Percentiles rank a stretch among this genome's conserved stretches.
Evolutionary conservation across 2,797 vertebrate species (phyloP).

Genomic region (Lerista edwardsae): DNA sequence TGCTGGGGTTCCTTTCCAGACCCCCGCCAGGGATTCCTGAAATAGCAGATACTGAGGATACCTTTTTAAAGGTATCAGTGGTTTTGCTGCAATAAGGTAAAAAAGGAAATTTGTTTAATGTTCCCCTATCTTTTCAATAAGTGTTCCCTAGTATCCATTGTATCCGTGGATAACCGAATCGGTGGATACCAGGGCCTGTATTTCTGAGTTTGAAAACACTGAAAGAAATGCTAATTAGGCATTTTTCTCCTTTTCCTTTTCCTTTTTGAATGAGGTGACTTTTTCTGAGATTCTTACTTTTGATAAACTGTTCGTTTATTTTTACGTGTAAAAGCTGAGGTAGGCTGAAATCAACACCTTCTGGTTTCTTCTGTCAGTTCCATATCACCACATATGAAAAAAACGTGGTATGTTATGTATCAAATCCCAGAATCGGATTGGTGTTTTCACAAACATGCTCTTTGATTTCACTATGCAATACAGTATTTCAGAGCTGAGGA

Average conservation of each 20-base stretch:
- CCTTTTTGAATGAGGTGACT: conserved; percentile 43
- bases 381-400: neutral
- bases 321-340: conserved; percentile 56
- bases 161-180: too few relatives aligned
- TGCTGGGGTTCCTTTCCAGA: too few relatives aligned
- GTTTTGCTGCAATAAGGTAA: too few relatives aligned
- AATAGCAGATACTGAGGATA: too few relatives aligned
- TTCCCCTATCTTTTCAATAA: too few relatives aligned
- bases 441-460: neutral
- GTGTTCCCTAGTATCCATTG: too few relatives aligned
- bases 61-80: too few relatives aligned
- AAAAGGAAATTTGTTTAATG: too few relatives aligned
- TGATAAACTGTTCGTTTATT: conserved; percentile 38
- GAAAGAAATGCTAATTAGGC: conserved; percentile 55
- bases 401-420: conserved; percentile 1
- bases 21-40: too few relatives aligned
- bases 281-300: conserved; percentile 56
- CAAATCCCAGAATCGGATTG: neutral
- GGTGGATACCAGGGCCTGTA: too few relatives aligned
- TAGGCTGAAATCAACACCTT: conserved; percentile 46
- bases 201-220: conserved; percentile 57
- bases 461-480: neutral
- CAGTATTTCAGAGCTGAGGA: conserved; percentile 19
- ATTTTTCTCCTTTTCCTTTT: conserved; percentile 41
- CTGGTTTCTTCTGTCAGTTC: conserved; percentile 29